phyloP scores from a whole-genome alignment of 2,113 vertebrate genomes.

The Podarcis muralis region DNA sequence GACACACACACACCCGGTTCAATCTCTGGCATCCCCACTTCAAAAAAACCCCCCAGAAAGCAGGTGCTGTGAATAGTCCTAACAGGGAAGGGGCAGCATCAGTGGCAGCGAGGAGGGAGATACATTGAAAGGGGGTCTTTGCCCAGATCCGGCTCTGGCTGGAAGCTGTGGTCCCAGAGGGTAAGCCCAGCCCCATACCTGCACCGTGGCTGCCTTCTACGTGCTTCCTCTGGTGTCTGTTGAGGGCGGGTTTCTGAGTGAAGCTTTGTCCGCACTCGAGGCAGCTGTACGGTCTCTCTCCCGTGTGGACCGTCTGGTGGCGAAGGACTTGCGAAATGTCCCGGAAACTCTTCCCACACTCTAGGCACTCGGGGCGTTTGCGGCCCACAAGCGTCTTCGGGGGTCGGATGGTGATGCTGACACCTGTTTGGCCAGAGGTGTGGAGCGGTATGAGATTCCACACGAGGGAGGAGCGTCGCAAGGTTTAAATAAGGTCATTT shows the following conservation, averaged over 20 bases:
- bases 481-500: no score
- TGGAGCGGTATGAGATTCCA: neutral
- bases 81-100: no score
- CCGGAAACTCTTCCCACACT: conserved; percentile 45
- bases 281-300: conserved; percentile 32
- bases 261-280: conserved; percentile 34
- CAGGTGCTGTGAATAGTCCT: no score
- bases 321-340: conserved; percentile 35
- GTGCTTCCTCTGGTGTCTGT: conserved; percentile 26
- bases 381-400: neutral
- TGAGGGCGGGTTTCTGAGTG: conserved; percentile 44
- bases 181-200: neutral
- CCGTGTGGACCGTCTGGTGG: conserved; percentile 39
- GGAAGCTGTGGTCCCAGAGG: neutral
- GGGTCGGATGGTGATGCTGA: neutral
- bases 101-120: no score
- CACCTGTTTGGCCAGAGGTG: neutral
- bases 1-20: no score
- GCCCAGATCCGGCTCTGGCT: neutral
- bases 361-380: conserved; percentile 9
- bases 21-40: no score
- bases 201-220: neutral
- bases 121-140: no score
- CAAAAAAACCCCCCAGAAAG: no score
- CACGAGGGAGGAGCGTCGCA: neutral